Evolutionary conservation across 1,140 invertebrate genomes (phyloP).

Genomic region (Cryptotermes secundus): DNA sequence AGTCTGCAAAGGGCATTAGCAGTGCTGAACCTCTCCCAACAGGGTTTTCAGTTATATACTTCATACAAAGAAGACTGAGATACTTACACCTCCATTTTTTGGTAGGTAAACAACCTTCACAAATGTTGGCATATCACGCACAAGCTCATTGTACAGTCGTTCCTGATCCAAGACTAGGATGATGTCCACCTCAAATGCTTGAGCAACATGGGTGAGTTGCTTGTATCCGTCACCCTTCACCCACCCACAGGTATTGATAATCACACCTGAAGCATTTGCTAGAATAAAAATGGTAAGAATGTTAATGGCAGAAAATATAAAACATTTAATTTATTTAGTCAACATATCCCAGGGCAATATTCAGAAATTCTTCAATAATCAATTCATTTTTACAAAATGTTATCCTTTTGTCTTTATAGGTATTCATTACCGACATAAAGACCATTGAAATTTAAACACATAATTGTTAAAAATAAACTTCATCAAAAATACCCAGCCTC

Average conservation of each 20-base stretch:
- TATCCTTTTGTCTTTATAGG: too few relatives aligned
- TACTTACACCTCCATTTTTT: conserved; percentile 91
- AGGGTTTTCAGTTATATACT: too few relatives aligned
- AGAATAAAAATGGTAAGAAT: conserved; percentile 43
- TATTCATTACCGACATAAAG: too few relatives aligned
- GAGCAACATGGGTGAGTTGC: conserved; percentile 78
- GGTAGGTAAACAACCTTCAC: conserved; percentile 92
- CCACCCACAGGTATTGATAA: conserved; percentile 99
- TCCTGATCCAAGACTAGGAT: conserved; percentile 97
- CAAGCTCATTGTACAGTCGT: conserved; percentile 90
- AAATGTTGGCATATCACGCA: conserved; percentile 88
- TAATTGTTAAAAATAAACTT: too few relatives aligned
- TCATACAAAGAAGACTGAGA: too few relatives aligned
- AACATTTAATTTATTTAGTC: background rate
- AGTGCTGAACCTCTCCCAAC: too few relatives aligned
- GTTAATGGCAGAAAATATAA: conserved; percentile 31
- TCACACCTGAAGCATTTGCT: conserved; percentile 87
- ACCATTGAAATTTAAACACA: too few relatives aligned
- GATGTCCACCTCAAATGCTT: conserved; percentile 93
- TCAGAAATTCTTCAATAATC: too few relatives aligned
- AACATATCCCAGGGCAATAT: too few relatives aligned
- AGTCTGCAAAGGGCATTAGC: too few relatives aligned
- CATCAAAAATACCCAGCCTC: too few relatives aligned
- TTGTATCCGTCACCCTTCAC: conserved; percentile 88
- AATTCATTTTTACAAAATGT: too few relatives aligned